A percentile compares a stretch with the other conserved stretches of the same genome.
phyloP scores from a whole-genome alignment of 2,888 invertebrate species.

The Buathra laborator region DNA sequence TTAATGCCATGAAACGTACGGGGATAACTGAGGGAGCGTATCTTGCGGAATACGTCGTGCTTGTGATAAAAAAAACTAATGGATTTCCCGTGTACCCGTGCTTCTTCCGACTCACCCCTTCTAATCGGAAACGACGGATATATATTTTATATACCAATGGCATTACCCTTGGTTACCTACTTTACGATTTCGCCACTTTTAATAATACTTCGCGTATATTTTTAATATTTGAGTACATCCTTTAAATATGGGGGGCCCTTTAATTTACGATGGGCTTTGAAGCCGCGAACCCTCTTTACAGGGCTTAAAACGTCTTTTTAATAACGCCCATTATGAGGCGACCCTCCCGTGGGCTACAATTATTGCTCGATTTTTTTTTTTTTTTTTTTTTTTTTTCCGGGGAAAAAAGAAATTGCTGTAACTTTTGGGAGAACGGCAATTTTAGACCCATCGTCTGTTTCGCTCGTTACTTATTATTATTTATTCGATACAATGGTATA shows the following conservation, averaged over 20 bases:
- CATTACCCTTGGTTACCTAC: conserved; percentile 19
- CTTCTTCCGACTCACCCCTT: conserved; percentile 43
- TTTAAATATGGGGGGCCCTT: neutral
- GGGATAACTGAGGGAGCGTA: conserved; percentile 60
- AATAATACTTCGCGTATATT: neutral
- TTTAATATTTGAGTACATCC: neutral
- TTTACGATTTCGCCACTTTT: neutral
- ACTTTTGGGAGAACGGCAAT: neutral
- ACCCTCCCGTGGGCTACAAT: neutral
- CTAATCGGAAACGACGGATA: conserved; percentile 7
- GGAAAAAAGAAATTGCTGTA: neutral
- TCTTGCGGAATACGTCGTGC: conserved; percentile 60
- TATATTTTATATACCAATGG: conserved; percentile 27
- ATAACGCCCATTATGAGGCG: neutral
- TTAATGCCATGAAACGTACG: conserved; percentile 63
- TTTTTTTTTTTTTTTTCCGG: neutral
- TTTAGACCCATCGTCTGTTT: neutral
- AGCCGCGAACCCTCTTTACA: neutral
- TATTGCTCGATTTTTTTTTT: neutral
- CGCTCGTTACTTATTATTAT: neutral
- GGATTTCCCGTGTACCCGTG: conserved; percentile 64
- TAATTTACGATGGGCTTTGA: neutral
- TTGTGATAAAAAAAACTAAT: conserved; percentile 60
- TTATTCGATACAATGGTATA: neutral
- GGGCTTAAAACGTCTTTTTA: neutral